Conservation (phyloP, 2,888 invertebrate species). For the Endomychus coccineus region DNA sequence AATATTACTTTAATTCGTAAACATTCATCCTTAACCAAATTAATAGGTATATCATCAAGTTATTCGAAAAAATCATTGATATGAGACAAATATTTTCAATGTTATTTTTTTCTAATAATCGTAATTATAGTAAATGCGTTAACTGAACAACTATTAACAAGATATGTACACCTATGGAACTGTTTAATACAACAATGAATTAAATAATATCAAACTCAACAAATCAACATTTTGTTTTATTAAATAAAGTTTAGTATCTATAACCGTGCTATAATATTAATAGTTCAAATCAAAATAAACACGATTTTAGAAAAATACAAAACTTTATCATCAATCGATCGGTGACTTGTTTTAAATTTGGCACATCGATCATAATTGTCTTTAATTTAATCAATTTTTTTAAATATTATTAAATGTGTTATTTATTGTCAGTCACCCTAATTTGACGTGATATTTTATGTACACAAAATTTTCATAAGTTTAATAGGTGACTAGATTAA, state of each 20-base stretch:
- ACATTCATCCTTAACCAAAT: conserved; percentile 18
- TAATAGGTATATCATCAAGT: neutral
- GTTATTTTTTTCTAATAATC: neutral
- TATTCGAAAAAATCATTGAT: neutral
- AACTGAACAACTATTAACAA: conserved; percentile 26
- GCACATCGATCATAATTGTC: no score
- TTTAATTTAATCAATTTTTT: conserved; percentile 6
- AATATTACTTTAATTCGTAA: conserved; percentile 28
- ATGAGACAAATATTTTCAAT: neutral
- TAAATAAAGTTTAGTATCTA: conserved; percentile 21
- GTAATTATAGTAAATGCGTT: conserved; percentile 19
- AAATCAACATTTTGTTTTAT: no score
- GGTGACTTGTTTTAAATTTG: no score
- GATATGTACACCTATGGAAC: conserved; percentile 40
- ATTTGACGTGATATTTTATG: conserved; percentile 32
- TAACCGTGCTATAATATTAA: conserved; percentile 24
- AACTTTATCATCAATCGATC: conserved; percentile 7
- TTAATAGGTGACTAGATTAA: neutral
- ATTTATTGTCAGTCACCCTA: conserved; percentile 42
- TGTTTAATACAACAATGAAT: conserved; percentile 15
- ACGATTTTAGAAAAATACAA: conserved; percentile 20
- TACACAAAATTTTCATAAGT: neutral
- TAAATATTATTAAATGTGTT: conserved; percentile 8
- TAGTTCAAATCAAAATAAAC: conserved; percentile 9
- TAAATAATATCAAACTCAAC: no score